These are phyloP conservation scores for Clarias laeviceps DNA, from an alignment of 2,797 vertebrate species.

Conservation along the genomic window DNA sequence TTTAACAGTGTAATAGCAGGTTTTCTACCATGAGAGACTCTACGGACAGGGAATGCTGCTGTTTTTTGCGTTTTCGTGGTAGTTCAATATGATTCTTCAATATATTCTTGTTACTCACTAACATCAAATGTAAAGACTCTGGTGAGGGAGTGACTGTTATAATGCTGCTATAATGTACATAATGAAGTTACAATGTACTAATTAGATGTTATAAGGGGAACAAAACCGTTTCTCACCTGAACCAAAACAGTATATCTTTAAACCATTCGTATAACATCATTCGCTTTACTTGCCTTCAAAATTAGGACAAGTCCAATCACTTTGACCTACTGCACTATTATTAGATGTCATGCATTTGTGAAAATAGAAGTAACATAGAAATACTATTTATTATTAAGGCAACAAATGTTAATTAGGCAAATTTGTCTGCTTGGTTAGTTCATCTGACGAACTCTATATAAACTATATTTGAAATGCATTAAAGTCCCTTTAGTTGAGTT, in stretches of 20 bases:
- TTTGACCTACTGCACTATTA: no score
- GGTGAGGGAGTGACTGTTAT: background rate
- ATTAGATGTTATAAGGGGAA: background rate
- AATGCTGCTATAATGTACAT: background rate
- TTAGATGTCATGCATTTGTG: background rate
- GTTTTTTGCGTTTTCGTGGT: background rate
- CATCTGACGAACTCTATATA: background rate
- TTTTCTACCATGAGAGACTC: background rate
- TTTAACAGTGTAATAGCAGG: background rate
- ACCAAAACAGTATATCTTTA: no score
- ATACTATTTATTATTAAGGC: conserved; percentile 21
- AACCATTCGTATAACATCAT: background rate
- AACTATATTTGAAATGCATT: conserved; percentile 5
- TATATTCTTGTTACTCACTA: background rate
- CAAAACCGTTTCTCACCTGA: background rate
- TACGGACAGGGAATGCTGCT: background rate
- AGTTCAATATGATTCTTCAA: no score
- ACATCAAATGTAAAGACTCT: background rate
- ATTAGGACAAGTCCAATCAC: background rate
- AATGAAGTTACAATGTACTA: no score
- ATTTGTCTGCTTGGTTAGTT: conserved; percentile 8
- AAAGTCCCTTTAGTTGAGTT: background rate
- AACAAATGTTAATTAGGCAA: conserved; percentile 14
- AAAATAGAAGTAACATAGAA: background rate
- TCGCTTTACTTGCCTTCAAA: background rate